Conservation (phyloP, 1,140 invertebrate genomes). For the Pteromalus puparum region DNA sequence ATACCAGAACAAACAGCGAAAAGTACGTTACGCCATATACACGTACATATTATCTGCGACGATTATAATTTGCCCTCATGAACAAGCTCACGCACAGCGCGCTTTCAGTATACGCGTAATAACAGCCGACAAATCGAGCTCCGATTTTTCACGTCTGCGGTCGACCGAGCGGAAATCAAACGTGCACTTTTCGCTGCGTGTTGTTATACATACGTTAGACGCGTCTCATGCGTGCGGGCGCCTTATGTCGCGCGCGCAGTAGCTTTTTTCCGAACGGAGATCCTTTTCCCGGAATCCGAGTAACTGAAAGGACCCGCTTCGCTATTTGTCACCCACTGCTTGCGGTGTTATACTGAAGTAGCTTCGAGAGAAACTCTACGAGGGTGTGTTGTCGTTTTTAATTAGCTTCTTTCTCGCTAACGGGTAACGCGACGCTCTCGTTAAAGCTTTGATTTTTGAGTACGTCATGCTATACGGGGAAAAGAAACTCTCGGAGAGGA, state of each 20-base stretch:
- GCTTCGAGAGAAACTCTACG: neutral
- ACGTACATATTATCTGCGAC: too few species aligned
- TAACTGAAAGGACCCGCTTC: neutral
- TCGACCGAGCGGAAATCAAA: neutral
- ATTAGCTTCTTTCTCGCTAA: neutral
- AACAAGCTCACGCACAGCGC: too few species aligned
- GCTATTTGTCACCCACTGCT: neutral
- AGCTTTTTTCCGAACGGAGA: neutral
- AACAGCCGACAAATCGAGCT: neutral
- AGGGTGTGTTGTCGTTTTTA: neutral
- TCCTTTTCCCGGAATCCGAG: neutral
- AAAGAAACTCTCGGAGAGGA: neutral
- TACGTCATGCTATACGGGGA: neutral
- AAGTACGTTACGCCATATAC: too few species aligned
- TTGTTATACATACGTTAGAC: neutral
- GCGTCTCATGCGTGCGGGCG: neutral
- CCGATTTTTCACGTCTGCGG: neutral
- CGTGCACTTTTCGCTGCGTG: neutral
- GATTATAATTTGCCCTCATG: too few species aligned
- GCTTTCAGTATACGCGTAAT: neutral
- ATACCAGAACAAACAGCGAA: too few species aligned
- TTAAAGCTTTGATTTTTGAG: neutral
- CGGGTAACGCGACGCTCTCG: neutral
- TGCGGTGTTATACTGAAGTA: too few species aligned
- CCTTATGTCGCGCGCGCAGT: neutral